These are phyloP conservation scores for Cylindroiulus punctatus DNA, from an alignment of 2,888 invertebrate genomes.

Conservation along the genomic window DNA sequence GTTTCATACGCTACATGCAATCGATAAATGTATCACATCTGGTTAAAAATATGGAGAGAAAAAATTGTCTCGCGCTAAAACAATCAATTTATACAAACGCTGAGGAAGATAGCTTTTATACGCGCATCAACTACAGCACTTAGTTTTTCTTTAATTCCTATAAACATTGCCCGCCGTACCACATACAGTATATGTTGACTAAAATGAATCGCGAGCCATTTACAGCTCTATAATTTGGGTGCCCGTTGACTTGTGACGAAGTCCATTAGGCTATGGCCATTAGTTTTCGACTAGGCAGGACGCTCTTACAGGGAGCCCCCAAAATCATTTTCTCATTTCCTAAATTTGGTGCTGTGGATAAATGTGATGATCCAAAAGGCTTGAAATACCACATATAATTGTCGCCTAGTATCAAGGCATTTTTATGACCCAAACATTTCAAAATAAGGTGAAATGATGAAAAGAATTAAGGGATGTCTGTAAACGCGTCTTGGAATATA, in stretches of 20 bases:
- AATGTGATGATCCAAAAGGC: neutral
- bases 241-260: neutral
- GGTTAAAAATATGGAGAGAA: neutral
- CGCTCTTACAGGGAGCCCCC: neutral
- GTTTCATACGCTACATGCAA: neutral
- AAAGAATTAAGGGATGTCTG: neutral
- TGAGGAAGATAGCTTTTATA: conserved; percentile 13
- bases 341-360: neutral
- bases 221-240: conserved; percentile 33
- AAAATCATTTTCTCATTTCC: neutral
- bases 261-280: conserved; percentile 47
- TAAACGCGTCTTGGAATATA: neutral
- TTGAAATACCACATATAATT: too few species aligned
- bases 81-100: conserved; percentile 2
- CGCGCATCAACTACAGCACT: neutral
- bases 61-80: neutral
- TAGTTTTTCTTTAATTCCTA: conserved; percentile 31
- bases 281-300: conserved; percentile 6
- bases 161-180: neutral
- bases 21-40: conserved; percentile 31
- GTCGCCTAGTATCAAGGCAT: too few species aligned
- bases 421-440: too few species aligned
- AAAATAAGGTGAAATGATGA: neutral
- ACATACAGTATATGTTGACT: conserved; percentile 17
- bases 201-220: conserved; percentile 46